Evolutionary conservation across 2,888 invertebrate genomes (phyloP).

Genomic region (Luperina nickerlii): DNA sequence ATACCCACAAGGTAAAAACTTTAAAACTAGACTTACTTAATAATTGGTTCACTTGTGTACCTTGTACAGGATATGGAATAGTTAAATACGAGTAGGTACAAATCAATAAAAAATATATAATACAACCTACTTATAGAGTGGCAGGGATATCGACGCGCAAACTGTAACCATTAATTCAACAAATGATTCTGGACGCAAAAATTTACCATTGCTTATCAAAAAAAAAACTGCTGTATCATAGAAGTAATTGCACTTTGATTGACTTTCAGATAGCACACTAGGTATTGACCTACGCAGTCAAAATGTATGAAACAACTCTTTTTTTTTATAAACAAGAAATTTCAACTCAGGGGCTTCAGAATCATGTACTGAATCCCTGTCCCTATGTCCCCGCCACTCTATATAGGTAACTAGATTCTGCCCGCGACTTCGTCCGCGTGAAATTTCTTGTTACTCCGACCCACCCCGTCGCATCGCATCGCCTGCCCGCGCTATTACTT

Average conservation of each 20-base stretch:
- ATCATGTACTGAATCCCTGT: neutral
- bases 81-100: slow-evolving; percentile 10
- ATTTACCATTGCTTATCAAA: no score
- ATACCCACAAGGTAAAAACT: slow-evolving; percentile 32
- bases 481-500: no score
- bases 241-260: neutral
- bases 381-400: neutral
- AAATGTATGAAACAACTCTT: no score
- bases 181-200: neutral
- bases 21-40: slow-evolving; percentile 53
- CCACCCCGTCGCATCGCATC: no score
- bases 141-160: neutral
- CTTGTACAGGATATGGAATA: slow-evolving; percentile 65
- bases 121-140: neutral
- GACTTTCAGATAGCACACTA: no score
- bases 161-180: neutral
- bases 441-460: no score
- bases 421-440: no score
- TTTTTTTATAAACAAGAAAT: neutral
- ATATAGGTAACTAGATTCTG: no score
- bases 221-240: neutral
- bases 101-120: slow-evolving; percentile 6
- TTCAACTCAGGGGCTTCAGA: neutral
- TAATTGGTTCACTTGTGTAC: slow-evolving; percentile 67
- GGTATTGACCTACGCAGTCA: no score